These are phyloP conservation scores for Thalpophila matura DNA, from an alignment of 2,888 invertebrate genomes.

Conservation along the genomic window DNA sequence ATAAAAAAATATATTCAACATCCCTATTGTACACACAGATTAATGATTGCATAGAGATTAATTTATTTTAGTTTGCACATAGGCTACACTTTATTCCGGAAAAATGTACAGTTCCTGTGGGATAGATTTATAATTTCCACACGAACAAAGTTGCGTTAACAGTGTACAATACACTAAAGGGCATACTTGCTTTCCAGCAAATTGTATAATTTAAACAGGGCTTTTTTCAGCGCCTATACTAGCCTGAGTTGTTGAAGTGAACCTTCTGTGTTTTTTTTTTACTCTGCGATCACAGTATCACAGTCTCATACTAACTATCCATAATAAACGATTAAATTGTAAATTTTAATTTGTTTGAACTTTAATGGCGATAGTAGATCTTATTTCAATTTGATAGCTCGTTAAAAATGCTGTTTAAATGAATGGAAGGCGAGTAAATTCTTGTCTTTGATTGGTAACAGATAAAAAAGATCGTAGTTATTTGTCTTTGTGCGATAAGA, in stretches of 20 bases:
- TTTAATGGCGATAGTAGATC: conserved; percentile 28
- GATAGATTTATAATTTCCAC: no score
- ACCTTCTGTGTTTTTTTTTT: conserved; percentile 20
- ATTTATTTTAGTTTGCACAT: no score
- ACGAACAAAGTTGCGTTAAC: no score
- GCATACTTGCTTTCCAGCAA: no score
- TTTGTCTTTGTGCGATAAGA: neutral
- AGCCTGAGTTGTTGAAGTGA: neutral
- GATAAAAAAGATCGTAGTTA: neutral
- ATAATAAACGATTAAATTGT: conserved; percentile 48
- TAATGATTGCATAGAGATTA: no score
- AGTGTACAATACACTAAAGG: no score
- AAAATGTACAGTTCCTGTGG: no score
- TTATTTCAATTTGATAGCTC: conserved; percentile 33
- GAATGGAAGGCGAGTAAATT: neutral
- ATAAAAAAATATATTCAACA: no score
- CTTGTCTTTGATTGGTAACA: conserved; percentile 1
- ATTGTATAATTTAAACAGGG: no score
- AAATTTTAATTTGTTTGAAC: conserved; percentile 52
- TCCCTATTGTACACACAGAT: no score
- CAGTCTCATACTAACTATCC: conserved; percentile 37
- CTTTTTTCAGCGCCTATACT: no score
- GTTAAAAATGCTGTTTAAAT: conserved; percentile 20
- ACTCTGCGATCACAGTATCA: neutral
- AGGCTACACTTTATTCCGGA: no score